A percentile compares a stretch with the other conserved stretches of the same genome.
These are phyloP conservation scores for Muraenolepis orangiensis DNA, from an alignment of 2,797 vertebrate species.

Conservation along the genomic window DNA sequence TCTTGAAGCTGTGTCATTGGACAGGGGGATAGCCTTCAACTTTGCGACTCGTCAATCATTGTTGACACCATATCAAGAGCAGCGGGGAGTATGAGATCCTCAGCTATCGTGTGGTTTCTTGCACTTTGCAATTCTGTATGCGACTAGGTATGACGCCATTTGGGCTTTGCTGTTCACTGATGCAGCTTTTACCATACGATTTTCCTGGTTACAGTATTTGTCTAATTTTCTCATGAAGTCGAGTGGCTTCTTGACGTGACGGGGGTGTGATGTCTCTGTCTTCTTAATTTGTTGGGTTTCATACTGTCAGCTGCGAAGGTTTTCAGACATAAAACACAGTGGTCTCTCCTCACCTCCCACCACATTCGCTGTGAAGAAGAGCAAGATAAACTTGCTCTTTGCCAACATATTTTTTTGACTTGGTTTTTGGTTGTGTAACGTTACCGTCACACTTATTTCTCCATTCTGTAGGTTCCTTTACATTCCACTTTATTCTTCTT, in stretches of 20 bases:
- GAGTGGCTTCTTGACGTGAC: neutral
- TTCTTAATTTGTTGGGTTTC: constrained; percentile 3
- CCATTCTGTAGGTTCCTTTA: no score
- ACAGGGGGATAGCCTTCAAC: constrained; percentile 1
- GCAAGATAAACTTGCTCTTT: neutral
- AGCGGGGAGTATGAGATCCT: neutral
- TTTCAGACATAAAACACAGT: neutral
- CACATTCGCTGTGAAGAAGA: neutral
- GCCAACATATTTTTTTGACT: neutral
- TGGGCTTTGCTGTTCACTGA: neutral
- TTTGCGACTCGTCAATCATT: neutral
- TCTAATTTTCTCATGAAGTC: neutral
- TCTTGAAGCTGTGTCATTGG: neutral
- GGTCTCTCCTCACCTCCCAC: neutral
- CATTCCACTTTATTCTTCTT: no score
- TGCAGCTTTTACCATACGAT: neutral
- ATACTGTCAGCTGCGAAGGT: neutral
- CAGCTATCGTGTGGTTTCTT: constrained; percentile 11
- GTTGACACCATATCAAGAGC: neutral
- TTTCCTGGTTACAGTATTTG: neutral
- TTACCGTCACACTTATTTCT: no score
- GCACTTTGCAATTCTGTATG: constrained; percentile 1
- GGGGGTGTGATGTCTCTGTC: neutral
- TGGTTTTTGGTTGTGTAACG: neutral
- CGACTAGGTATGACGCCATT: neutral